phyloP scores from a whole-genome alignment of 2,797 vertebrate species.

The Pseudocheirus occidentalis region DNA sequence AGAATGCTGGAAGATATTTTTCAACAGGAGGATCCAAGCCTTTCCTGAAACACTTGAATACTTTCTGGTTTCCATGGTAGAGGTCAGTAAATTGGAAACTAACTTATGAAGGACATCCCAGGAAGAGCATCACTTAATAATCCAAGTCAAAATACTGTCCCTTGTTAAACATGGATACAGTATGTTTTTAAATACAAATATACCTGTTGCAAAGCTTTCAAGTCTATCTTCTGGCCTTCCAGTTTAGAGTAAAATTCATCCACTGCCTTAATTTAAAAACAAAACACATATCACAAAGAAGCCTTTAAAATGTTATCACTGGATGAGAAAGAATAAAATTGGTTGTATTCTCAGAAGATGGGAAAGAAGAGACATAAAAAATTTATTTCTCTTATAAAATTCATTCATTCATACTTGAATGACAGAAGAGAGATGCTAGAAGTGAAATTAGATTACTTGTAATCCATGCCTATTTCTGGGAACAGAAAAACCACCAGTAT shows the following conservation, averaged over 20 bases:
- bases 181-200: slow-evolving; percentile 17
- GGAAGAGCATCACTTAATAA: slow-evolving; percentile 46
- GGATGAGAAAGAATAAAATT: slow-evolving; percentile 3
- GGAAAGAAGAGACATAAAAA: not conserved
- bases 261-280: slow-evolving; percentile 88
- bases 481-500: not conserved
- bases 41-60: slow-evolving; percentile 3
- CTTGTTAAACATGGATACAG: slow-evolving; percentile 34
- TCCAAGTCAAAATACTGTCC: slow-evolving; percentile 37
- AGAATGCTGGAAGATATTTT: slow-evolving; percentile 14
- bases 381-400: not conserved
- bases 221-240: slow-evolving; percentile 97
- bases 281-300: slow-evolving; percentile 21
- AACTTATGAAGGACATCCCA: slow-evolving; percentile 23
- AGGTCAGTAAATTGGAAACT: not conserved
- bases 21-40: not conserved
- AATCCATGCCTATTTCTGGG: not conserved
- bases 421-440: not conserved
- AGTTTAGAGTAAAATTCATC: slow-evolving; percentile 99
- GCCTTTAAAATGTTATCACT: not conserved
- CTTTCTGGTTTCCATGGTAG: not conserved
- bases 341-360: slow-evolving; percentile 16
- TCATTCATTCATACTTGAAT: too few species aligned
- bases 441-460: not conserved
- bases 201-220: slow-evolving; percentile 96